phyloP scores from a whole-genome alignment of 2,113 vertebrate species.

The Pterocles burchelli region DNA sequence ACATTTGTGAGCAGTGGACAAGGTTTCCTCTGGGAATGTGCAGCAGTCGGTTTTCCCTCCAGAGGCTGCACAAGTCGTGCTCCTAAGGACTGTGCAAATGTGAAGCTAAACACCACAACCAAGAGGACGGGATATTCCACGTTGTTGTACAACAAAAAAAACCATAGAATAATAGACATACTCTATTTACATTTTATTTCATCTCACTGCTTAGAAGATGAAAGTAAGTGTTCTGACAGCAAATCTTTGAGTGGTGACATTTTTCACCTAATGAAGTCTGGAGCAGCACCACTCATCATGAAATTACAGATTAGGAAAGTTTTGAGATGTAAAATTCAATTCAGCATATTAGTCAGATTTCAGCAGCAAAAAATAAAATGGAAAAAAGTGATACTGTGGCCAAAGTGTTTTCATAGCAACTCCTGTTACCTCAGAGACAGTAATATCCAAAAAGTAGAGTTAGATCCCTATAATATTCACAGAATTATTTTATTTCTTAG shows the following conservation, averaged over 20 bases:
- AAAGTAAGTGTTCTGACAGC: neutral
- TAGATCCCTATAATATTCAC: neutral
- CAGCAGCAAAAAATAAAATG: neutral
- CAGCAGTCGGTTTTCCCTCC: neutral
- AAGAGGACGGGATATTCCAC: neutral
- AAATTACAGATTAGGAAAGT: neutral
- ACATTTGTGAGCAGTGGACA: fast-evolving
- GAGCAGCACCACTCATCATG: fast-evolving
- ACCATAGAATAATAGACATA: too few species aligned
- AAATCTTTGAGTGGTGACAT: neutral
- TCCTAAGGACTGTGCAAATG: neutral
- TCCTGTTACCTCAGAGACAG: neutral
- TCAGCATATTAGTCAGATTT: neutral
- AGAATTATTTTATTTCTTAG: neutral
- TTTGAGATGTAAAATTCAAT: neutral
- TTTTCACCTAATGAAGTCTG: neutral
- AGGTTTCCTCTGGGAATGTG: fast-evolving
- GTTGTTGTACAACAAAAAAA: neutral
- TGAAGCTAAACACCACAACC: neutral
- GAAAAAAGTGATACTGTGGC: neutral
- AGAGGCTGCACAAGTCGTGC: neutral
- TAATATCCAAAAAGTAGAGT: neutral
- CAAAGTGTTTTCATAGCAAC: neutral
- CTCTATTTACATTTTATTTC: neutral
- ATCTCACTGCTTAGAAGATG: neutral